Conservation (phyloP, 2,797 vertebrate genomes). For the Mus caroli region DNA sequence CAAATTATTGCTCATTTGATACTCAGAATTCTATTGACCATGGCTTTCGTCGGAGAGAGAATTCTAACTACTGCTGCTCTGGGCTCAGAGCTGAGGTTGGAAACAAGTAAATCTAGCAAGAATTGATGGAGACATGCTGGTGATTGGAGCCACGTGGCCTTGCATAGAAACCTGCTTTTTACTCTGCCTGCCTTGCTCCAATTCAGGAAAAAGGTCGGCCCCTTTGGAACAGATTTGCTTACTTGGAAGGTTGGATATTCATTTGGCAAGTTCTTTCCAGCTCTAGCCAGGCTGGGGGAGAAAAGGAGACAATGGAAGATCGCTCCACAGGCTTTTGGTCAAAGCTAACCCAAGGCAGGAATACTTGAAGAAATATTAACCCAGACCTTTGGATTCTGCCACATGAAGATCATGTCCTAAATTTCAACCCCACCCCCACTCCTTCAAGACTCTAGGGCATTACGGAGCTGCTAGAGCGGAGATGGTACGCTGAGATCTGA, state of each 20-base stretch:
- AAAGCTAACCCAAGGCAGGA: neutral
- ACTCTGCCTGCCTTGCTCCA: slow-evolving; percentile 47
- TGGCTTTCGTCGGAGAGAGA: slow-evolving; percentile 80
- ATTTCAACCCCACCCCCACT: neutral
- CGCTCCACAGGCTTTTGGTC: neutral
- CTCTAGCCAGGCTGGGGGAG: neutral
- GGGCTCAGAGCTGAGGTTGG: slow-evolving; percentile 55
- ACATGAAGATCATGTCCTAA: slow-evolving; percentile 16
- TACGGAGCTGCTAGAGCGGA: neutral
- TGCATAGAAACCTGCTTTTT: slow-evolving; percentile 78
- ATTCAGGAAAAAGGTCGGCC: slow-evolving; percentile 54
- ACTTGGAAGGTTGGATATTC: slow-evolving; percentile 11
- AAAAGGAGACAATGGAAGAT: slow-evolving; percentile 43
- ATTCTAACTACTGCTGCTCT: slow-evolving; percentile 80
- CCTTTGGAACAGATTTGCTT: slow-evolving; percentile 65
- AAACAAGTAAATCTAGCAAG: slow-evolving; percentile 60
- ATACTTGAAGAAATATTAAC: slow-evolving; percentile 49
- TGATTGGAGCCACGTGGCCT: slow-evolving; percentile 58
- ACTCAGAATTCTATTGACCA: slow-evolving; percentile 88
- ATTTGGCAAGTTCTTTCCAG: slow-evolving; percentile 62
- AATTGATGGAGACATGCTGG: slow-evolving; percentile 74
- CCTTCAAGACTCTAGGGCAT: neutral
- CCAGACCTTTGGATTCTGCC: neutral
- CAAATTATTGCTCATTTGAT: slow-evolving; percentile 91
- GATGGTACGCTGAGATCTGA: neutral